Percentiles rank a stretch among this genome's conserved stretches.
Conservation (phyloP, 1,140 invertebrate genomes). For the Caenorhabditis remanei region DNA sequence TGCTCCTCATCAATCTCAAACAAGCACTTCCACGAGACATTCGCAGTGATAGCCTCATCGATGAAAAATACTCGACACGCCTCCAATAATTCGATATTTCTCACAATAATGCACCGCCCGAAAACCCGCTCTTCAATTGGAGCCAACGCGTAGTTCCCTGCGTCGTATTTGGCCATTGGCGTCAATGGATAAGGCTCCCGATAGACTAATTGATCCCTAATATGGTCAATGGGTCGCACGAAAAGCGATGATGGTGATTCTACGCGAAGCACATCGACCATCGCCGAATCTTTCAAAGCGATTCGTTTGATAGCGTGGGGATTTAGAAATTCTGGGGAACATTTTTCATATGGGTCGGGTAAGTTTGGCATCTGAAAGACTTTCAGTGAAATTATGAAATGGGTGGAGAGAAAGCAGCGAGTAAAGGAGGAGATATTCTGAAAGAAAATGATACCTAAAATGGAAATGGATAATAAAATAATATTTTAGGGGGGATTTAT, state of each 20-base stretch:
- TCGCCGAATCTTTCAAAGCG: background rate
- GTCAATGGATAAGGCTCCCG: background rate
- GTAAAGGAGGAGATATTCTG: background rate
- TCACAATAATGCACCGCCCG: background rate
- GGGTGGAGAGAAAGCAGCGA: background rate
- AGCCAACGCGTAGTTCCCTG: background rate
- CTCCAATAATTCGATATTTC: background rate
- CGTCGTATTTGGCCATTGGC: background rate
- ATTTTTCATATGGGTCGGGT: background rate
- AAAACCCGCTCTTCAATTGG: background rate
- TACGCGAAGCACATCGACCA: background rate
- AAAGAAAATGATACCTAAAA: background rate
- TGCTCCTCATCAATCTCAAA: background rate
- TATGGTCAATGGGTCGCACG: background rate
- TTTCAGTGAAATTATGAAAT: background rate
- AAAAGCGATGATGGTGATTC: constrained; percentile 5
- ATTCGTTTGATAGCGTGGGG: background rate
- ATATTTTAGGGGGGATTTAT: background rate
- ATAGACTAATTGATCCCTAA: background rate
- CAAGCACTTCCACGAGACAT: constrained; percentile 25
- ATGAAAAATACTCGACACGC: constrained; percentile 5
- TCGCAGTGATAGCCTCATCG: constrained; percentile 6
- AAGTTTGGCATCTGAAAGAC: background rate
- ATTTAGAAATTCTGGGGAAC: background rate
- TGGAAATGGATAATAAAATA: background rate